Conservation (phyloP, 2,797 vertebrate genomes). For the Delichon dasypus region DNA sequence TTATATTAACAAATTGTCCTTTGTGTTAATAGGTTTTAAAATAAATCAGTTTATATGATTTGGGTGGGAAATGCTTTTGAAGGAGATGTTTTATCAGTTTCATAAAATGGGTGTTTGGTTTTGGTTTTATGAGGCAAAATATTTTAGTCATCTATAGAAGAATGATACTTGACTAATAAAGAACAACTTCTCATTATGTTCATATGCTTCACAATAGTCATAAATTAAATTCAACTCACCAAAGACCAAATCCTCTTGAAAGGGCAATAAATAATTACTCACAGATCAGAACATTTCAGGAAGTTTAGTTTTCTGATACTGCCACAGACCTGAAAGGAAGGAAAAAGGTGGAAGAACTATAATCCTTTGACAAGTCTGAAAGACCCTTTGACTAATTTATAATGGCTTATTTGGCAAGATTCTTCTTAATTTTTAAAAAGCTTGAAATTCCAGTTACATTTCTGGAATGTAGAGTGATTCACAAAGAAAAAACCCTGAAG, state of each 20-base stretch:
- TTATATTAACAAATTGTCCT: neutral
- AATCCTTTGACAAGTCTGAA: neutral
- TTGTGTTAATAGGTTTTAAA: neutral
- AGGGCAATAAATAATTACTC: neutral
- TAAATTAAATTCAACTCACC: neutral
- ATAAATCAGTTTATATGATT: neutral
- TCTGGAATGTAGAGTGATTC: neutral
- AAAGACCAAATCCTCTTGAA: neutral
- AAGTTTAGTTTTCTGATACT: neutral
- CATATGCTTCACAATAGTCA: neutral
- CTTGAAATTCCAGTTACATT: neutral
- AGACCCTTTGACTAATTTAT: neutral
- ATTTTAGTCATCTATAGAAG: neutral
- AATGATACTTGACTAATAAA: neutral
- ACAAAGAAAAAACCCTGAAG: rapidly evolving
- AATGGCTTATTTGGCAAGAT: neutral
- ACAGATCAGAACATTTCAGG: neutral
- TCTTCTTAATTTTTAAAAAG: neutral
- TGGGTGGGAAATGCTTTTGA: neutral
- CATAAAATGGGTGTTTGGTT: neutral
- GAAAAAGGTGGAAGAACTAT: neutral
- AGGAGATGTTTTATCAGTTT: neutral
- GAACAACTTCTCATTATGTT: neutral
- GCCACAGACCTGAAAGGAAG: neutral
- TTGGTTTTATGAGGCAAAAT: neutral